These are phyloP conservation scores for Arctia plantaginis DNA, from an alignment of 2,888 invertebrate species.

Conservation along the genomic window DNA sequence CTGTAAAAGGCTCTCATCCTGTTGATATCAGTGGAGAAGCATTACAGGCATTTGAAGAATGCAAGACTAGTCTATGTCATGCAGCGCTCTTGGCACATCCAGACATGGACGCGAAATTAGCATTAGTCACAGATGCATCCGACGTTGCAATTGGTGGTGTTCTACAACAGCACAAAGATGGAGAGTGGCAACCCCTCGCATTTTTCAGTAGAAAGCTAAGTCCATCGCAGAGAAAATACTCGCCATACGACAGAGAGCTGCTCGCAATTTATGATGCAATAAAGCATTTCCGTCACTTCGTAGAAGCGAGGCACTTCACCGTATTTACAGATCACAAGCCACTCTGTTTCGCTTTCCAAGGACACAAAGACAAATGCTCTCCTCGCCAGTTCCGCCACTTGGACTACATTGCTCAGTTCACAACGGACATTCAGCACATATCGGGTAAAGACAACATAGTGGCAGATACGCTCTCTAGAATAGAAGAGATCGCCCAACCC, in stretches of 20 bases:
- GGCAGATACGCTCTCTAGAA: too few relatives aligned
- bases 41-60: slow-evolving; percentile 44
- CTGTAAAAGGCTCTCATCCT: slow-evolving; percentile 51
- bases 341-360: slow-evolving; percentile 22
- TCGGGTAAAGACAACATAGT: too few relatives aligned
- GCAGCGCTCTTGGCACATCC: slow-evolving; percentile 62
- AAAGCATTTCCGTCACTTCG: neutral
- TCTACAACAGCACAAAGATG: slow-evolving; percentile 57
- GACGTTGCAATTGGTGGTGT: slow-evolving; percentile 64
- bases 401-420: too few relatives aligned
- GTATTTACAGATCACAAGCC: slow-evolving; percentile 48
- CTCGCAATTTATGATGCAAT: neutral
- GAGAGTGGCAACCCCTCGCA: slow-evolving; percentile 59
- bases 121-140: slow-evolving; percentile 64
- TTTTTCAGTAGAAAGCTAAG: slow-evolving; percentile 58
- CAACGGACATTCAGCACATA: too few relatives aligned
- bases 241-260: neutral
- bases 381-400: too few relatives aligned
- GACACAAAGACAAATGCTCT: too few relatives aligned
- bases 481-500: too few relatives aligned
- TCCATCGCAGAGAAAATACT: neutral
- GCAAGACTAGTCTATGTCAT: slow-evolving; percentile 51
- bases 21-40: slow-evolving; percentile 38
- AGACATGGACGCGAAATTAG: slow-evolving; percentile 46
- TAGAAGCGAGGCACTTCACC: slow-evolving; percentile 14